Conservation (phyloP, 2,113 vertebrate genomes). For the Onychorhynchus coronatus region DNA sequence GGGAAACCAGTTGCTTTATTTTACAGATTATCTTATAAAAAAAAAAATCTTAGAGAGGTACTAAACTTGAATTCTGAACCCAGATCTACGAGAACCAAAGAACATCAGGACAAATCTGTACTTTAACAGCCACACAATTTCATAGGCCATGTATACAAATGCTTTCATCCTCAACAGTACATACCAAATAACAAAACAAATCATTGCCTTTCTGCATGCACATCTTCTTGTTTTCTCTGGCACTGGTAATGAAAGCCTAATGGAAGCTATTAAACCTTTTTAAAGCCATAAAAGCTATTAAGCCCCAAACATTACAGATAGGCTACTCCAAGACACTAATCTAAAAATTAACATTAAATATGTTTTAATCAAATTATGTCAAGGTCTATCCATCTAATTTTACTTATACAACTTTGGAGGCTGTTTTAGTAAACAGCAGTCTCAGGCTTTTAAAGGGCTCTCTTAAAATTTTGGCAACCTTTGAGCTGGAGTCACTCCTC, state of each 20-base stretch:
- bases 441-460: neutral
- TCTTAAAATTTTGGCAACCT: neutral
- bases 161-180: neutral
- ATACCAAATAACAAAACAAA: neutral
- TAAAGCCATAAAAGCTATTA: conserved; percentile 29
- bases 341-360: conserved; percentile 35
- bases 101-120: neutral
- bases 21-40: neutral
- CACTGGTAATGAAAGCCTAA: conserved; percentile 33
- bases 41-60: neutral
- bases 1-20: neutral
- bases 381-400: conserved; percentile 22
- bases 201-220: neutral
- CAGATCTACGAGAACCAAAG: neutral
- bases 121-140: neutral
- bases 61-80: neutral
- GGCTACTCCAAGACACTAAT: neutral
- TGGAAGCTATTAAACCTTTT: conserved; percentile 33
- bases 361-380: conserved; percentile 29
- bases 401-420: neutral
- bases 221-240: neutral
- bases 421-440: neutral
- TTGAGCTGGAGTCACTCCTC: neutral
- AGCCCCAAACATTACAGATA: neutral
- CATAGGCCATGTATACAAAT: neutral